These are phyloP conservation scores for Kryptopterus vitreolus DNA, from an alignment of 2,797 vertebrate species.

Conservation along the genomic window DNA sequence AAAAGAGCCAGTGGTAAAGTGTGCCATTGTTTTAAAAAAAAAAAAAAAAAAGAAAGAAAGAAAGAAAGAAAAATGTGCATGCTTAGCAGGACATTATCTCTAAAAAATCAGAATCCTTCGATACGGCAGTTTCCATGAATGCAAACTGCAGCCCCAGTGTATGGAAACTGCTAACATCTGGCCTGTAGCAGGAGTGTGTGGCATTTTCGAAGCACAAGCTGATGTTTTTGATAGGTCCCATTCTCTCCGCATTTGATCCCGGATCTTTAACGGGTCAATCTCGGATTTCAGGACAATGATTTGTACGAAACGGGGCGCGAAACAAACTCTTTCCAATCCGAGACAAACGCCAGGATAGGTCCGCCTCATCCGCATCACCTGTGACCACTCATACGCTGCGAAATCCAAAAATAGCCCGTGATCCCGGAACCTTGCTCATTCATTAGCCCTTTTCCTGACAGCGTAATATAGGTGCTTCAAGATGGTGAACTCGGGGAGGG, in stretches of 20 bases:
- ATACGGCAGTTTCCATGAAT: neutral
- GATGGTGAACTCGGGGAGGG: slow-evolving; percentile 54
- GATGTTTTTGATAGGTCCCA: slow-evolving; percentile 25
- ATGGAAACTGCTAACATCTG: slow-evolving; percentile 30
- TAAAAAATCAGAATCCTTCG: neutral
- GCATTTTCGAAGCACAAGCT: slow-evolving; percentile 35
- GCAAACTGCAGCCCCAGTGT: slow-evolving; percentile 15
- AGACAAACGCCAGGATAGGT: neutral
- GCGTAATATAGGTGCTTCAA: slow-evolving; percentile 62
- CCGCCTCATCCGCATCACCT: slow-evolving; percentile 20
- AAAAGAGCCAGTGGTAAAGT: neutral
- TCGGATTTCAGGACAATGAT: neutral
- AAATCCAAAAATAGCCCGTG: slow-evolving; percentile 55
- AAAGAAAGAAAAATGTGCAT: neutral
- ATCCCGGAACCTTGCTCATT: slow-evolving; percentile 60
- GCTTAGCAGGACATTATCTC: neutral
- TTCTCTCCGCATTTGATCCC: neutral
- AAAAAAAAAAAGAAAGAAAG: no score
- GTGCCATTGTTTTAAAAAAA: neutral
- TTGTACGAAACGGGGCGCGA: neutral
- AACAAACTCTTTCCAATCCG: neutral
- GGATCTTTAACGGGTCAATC: neutral
- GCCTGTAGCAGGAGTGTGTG: neutral
- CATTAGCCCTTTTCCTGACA: slow-evolving; percentile 64
- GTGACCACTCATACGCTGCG: slow-evolving; percentile 38